Base-by-base conservation (phyloP, 2,888 invertebrate genomes). In the Cyaniris semiargus region DNA sequence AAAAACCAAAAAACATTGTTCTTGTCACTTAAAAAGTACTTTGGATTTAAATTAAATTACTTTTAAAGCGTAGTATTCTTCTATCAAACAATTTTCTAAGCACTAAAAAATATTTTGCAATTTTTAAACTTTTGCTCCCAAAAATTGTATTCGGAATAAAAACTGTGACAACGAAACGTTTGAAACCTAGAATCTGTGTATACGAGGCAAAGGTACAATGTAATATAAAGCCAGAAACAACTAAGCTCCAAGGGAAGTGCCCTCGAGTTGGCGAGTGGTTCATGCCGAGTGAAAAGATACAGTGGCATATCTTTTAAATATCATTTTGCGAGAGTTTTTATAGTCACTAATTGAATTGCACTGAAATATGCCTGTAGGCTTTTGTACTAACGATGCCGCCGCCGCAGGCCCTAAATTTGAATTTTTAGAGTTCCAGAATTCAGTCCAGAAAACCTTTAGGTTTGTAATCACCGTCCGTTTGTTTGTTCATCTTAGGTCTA, bases 251-350 rank as follows among this genome's bases (percentile, higher is more conserved):
- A 27, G 66, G 66, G 66, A 66, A 66, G 66, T 18, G 66, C 27
- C 5, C 66, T 66, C 27, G 27, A 31, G 27, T 66, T 1, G 13
- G 27, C 18, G 27, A 66, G 66, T 66, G 66, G 66, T 31, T 66
- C 66, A 66, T 27, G 1, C 66, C 31, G 66, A 31, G 66, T 66
- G 66, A 27, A 66, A 27, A 66, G 66, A 66, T 31, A 27, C 66
- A 60, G 60, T 21, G 60, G 23, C 60, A 60, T 18, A 66, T 31
- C 66, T 66, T 66, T 66, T 66, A 66, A 66, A 66, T 66, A 66
- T 27, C 66, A 66, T 31, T 66, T 66, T 66, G 66, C 31, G 13
- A 66, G 66, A 27, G 66, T 66, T 66, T 31, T 27, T 66, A 66
- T 13, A 18, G 66, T 27, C 66, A 66, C 66, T 66, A 66, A 66